A percentile compares a stretch with the other conserved stretches of the same genome.
Conservation (phyloP, 2,888 invertebrate species). For the Phalera bucephala region DNA sequence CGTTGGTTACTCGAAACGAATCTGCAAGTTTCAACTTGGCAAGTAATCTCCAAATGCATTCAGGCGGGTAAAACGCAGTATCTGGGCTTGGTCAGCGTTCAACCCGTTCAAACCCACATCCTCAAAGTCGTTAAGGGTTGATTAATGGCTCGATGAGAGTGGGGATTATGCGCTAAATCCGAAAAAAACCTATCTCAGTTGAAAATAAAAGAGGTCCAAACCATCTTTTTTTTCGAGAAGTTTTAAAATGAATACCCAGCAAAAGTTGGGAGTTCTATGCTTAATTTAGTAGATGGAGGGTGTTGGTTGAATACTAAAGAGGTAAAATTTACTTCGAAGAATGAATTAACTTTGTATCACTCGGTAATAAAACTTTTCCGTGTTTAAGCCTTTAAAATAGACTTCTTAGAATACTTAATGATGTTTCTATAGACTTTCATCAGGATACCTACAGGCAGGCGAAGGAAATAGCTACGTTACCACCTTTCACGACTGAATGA, state of each 20-base stretch:
- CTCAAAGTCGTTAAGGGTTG: conserved; percentile 62
- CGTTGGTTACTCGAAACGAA: too few relatives aligned
- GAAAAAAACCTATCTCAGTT: conserved; percentile 46
- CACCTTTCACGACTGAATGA: too few relatives aligned
- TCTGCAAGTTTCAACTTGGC: conserved; percentile 2
- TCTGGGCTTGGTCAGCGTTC: conserved; percentile 30
- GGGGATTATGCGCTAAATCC: conserved; percentile 56
- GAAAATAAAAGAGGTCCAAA: conserved; percentile 32
- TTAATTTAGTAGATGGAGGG: conserved; percentile 38
- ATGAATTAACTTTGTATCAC: conserved; percentile 31
- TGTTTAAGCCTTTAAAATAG: conserved; percentile 10
- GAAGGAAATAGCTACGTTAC: too few relatives aligned
- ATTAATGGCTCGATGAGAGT: conserved; percentile 59
- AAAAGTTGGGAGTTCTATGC: conserved; percentile 35
- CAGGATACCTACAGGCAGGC: too few relatives aligned
- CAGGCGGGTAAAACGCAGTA: conserved; percentile 25
- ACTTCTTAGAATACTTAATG: too few relatives aligned
- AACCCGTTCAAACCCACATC: conserved; percentile 33
- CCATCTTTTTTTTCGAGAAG: conserved; percentile 28
- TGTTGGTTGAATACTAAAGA: conserved; percentile 50
- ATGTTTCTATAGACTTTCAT: too few relatives aligned
- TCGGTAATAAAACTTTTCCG: conserved; percentile 25
- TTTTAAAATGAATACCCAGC: conserved; percentile 39
- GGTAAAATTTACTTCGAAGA: conserved; percentile 33
- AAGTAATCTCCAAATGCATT: conserved; percentile 31